These are phyloP conservation scores for Synergus japonicus DNA, from an alignment of 2,888 invertebrate genomes.

Conservation along the genomic window DNA sequence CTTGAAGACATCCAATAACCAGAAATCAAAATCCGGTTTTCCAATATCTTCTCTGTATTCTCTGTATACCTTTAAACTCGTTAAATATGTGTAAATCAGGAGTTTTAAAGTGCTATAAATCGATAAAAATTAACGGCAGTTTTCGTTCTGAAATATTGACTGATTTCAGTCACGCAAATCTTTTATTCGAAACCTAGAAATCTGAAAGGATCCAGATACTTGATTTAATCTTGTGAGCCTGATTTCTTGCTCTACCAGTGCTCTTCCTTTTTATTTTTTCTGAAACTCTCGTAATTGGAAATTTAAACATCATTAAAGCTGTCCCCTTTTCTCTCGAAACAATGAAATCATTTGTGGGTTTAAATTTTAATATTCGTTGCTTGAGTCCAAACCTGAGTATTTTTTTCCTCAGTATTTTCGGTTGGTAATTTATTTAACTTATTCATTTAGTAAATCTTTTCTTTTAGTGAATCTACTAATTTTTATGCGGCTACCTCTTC, in stretches of 20 bases:
- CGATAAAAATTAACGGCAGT: not conserved
- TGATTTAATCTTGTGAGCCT: not conserved
- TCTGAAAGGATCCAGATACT: not conserved
- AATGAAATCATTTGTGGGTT: too few relatives aligned
- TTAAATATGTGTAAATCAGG: not conserved
- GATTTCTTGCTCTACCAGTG: not conserved
- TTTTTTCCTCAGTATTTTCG: not conserved
- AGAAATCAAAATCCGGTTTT: slow-evolving; percentile 31
- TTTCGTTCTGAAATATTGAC: not conserved
- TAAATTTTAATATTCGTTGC: too few relatives aligned
- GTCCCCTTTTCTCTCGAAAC: not conserved
- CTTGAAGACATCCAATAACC: slow-evolving; percentile 22
- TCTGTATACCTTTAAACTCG: not conserved
- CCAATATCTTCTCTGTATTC: not conserved
- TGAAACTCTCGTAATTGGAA: not conserved
- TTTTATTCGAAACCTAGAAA: not conserved
- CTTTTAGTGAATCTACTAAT: not conserved
- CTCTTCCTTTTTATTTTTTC: not conserved
- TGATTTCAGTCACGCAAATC: not conserved
- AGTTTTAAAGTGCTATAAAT: not conserved
- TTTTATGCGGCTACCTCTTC: not conserved
- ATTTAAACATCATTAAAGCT: not conserved
- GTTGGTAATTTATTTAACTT: not conserved
- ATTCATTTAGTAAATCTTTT: not conserved
- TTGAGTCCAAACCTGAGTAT: too few relatives aligned